Conservation (phyloP, 2,113 vertebrate species). For the Petroica traversi region DNA sequence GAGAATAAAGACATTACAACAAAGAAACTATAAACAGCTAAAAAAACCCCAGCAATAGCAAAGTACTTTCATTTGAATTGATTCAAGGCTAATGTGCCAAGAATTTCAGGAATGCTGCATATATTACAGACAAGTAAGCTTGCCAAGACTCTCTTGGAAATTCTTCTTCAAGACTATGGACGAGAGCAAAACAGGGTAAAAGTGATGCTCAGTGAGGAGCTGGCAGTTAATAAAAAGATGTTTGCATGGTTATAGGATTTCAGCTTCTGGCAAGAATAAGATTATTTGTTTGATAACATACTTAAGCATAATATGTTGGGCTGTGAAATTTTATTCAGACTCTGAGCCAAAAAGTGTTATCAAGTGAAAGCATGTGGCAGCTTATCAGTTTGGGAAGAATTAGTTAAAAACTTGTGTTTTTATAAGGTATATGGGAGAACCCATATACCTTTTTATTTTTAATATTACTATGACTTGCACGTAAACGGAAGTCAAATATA, state of each 20-base stretch:
- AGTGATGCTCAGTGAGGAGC: neutral
- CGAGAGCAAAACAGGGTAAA: neutral
- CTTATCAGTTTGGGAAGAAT: neutral
- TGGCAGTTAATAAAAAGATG: constrained; percentile 26
- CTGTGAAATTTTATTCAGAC: constrained; percentile 14
- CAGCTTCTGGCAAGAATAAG: neutral
- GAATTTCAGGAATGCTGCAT: constrained; percentile 50
- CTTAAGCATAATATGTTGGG: neutral
- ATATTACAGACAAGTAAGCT: neutral
- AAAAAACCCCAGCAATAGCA: neutral
- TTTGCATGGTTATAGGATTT: neutral
- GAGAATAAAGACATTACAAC: neutral
- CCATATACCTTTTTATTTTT: neutral
- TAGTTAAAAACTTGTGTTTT: neutral
- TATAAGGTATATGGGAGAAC: neutral
- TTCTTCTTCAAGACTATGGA: neutral
- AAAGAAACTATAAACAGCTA: neutral
- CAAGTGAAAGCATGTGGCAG: neutral
- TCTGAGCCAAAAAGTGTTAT: neutral
- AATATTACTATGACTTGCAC: neutral
- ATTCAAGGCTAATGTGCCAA: neutral
- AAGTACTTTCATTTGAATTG: neutral
- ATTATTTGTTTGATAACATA: neutral
- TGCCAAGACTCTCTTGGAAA: neutral
- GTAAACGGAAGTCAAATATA: neutral